Conservation (phyloP, 2,888 invertebrate species). For the Beris morrisii region DNA sequence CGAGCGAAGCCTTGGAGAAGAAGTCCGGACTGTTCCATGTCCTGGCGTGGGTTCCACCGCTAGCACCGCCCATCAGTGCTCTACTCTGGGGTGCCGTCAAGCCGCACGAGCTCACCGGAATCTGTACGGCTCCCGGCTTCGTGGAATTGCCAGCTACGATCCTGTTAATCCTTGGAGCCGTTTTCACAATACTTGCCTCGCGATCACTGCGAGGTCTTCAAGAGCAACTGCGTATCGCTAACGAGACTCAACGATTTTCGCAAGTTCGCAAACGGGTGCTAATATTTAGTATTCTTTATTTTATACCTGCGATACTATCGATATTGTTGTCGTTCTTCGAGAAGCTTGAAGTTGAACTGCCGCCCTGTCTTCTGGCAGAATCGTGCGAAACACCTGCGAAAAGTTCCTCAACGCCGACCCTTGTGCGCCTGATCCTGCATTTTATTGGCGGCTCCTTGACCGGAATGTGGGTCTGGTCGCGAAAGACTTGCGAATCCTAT, state of each 20-base stretch:
- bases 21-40: conserved; percentile 85
- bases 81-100: conserved; percentile 76
- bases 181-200: conserved; percentile 54
- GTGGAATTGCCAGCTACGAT: conserved; percentile 52
- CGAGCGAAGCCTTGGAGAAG: conserved; percentile 86
- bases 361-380: conserved; percentile 49
- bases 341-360: conserved; percentile 47
- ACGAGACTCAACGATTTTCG: conserved; percentile 49
- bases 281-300: conserved; percentile 52
- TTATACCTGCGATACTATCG: conserved; percentile 51
- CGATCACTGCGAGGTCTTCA: conserved; percentile 50
- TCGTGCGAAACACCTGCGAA: conserved; percentile 48
- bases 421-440: conserved; percentile 51
- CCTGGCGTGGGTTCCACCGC: conserved; percentile 85
- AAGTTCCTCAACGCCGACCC: conserved; percentile 47
- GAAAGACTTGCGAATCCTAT: conserved; percentile 55
- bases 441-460: conserved; percentile 53
- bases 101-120: conserved; percentile 77
- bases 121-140: conserved; percentile 67
- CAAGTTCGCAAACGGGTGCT: conserved; percentile 54
- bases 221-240: conserved; percentile 43
- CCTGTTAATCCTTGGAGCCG: conserved; percentile 49
- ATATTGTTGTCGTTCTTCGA: conserved; percentile 51
- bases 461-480: conserved; percentile 57
- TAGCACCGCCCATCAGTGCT: conserved; percentile 81